A percentile compares a stretch with the other conserved stretches of the same genome.
Conservation (phyloP, 1,140 invertebrate species). For the Thaumatotibia leucotreta region DNA sequence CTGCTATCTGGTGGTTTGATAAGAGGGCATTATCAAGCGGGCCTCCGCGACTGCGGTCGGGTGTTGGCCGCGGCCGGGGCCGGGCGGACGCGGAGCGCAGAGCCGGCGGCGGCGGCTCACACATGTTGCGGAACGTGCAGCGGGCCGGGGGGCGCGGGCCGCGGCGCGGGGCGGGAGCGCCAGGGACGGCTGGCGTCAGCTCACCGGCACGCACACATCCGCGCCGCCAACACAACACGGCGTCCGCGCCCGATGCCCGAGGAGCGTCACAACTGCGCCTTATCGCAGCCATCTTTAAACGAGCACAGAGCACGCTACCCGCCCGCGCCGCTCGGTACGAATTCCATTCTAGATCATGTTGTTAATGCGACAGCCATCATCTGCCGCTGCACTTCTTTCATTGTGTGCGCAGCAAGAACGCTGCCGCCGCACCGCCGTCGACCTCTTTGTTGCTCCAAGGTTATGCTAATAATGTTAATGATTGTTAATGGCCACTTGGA, state of each 20-base stretch:
- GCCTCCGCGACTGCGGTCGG: conserved; percentile 47
- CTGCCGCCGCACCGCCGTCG: conserved; percentile 28
- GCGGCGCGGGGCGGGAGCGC: conserved; percentile 32
- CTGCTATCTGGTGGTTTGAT: conserved; percentile 70
- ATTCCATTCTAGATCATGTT: conserved; percentile 53
- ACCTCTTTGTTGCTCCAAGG: conserved; percentile 48
- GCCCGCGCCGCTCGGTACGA: conserved; percentile 50
- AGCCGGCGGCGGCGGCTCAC: conserved; percentile 38
- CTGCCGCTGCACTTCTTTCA: conserved; percentile 57
- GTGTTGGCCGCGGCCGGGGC: conserved; percentile 34
- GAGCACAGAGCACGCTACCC: conserved; percentile 63
- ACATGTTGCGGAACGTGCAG: conserved; percentile 71
- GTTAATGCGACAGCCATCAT: conserved; percentile 50
- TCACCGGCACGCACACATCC: conserved; percentile 59
- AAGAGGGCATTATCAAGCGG: conserved; percentile 62
- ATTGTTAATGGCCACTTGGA: conserved; percentile 36
- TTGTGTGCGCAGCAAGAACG: conserved; percentile 29
- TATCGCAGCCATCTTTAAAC: conserved; percentile 74
- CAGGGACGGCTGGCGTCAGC: conserved; percentile 52
- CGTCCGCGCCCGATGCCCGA: conserved; percentile 65
- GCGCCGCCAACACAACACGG: conserved; percentile 43
- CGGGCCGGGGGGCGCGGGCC: conserved; percentile 34
- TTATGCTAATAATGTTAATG: conserved; percentile 44
- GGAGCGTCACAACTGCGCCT: conserved; percentile 61
- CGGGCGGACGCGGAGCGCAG: conserved; percentile 32